Evolutionary conservation across 2,888 invertebrate genomes (phyloP).

Genomic region (Anthophora plumipes): DNA sequence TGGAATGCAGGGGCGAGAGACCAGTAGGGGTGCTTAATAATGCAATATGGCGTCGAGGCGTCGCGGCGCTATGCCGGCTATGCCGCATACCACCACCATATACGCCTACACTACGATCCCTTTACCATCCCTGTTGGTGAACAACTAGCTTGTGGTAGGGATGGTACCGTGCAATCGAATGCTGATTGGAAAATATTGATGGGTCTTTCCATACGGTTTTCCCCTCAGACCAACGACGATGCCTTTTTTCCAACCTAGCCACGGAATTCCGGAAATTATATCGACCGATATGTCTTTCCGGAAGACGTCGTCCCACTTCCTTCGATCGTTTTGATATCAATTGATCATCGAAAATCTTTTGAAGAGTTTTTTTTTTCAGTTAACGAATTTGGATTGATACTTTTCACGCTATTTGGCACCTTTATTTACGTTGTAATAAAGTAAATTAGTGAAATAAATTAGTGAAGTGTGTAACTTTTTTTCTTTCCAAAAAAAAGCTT

Average conservation of each 20-base stretch:
- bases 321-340: slow-evolving; percentile 44
- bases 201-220: slow-evolving; percentile 66
- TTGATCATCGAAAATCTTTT: too few species aligned
- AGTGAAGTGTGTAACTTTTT: too few species aligned
- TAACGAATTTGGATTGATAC: too few species aligned
- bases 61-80: slow-evolving; percentile 83
- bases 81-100: slow-evolving; percentile 82
- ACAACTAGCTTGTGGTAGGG: slow-evolving; percentile 52
- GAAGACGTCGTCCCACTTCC: slow-evolving; percentile 21
- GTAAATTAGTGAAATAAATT: too few species aligned
- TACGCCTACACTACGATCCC: slow-evolving; percentile 74
- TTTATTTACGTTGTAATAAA: too few species aligned
- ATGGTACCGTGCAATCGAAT: slow-evolving; percentile 79
- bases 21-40: slow-evolving; percentile 81
- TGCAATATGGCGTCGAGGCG: slow-evolving; percentile 83
- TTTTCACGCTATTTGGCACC: too few species aligned
- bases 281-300: slow-evolving; percentile 43
- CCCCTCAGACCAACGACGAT: slow-evolving; percentile 32
- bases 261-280: slow-evolving; percentile 68
- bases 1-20: slow-evolving; percentile 80
- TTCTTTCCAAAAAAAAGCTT: too few species aligned
- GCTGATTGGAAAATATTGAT: slow-evolving; percentile 83
- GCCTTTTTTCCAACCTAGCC: slow-evolving; percentile 61
- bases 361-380: too few species aligned
- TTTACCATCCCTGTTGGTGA: slow-evolving; percentile 42